phyloP scores from a whole-genome alignment of 2,888 invertebrate species.

The Drosophila kuntzei region DNA sequence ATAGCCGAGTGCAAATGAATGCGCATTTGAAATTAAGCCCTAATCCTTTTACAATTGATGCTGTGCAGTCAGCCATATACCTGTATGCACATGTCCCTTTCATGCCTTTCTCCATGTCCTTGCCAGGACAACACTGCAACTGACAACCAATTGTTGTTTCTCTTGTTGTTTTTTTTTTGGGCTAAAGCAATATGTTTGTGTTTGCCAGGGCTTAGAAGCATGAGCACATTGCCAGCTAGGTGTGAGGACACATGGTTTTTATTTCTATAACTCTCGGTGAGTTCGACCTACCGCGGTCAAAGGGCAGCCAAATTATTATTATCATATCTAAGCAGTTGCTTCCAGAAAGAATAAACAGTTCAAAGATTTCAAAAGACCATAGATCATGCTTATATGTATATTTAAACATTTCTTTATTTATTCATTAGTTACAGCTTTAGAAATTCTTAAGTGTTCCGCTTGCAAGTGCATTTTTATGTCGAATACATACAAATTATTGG shows the following conservation, averaged over 20 bases:
- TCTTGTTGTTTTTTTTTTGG: constrained; percentile 33
- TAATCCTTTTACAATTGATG: constrained; percentile 83
- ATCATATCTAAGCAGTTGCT: constrained; percentile 34
- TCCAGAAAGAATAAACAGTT: background rate
- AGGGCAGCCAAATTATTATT: constrained; percentile 30
- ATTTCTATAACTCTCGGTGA: constrained; percentile 7
- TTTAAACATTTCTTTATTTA: too few species aligned
- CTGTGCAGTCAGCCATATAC: constrained; percentile 76
- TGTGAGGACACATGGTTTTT: constrained; percentile 49
- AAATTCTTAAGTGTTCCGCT: too few species aligned
- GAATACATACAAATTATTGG: too few species aligned
- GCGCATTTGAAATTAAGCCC: constrained; percentile 80
- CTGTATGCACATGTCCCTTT: constrained; percentile 51
- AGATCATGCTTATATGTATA: too few species aligned
- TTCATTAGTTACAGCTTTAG: too few species aligned
- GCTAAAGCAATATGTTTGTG: constrained; percentile 68
- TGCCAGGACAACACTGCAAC: constrained; percentile 52
- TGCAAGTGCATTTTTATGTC: too few species aligned
- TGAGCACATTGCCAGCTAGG: constrained; percentile 20
- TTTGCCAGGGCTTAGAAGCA: constrained; percentile 54
- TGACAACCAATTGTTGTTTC: constrained; percentile 45
- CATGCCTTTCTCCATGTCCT: constrained; percentile 31
- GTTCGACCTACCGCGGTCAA: constrained; percentile 57
- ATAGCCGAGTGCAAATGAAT: constrained; percentile 71
- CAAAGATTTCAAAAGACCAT: background rate